A percentile compares a stretch with the other conserved stretches of the same genome.
Conservation (phyloP, 2,797 vertebrate genomes). For the Semaprochilodus insignis region DNA sequence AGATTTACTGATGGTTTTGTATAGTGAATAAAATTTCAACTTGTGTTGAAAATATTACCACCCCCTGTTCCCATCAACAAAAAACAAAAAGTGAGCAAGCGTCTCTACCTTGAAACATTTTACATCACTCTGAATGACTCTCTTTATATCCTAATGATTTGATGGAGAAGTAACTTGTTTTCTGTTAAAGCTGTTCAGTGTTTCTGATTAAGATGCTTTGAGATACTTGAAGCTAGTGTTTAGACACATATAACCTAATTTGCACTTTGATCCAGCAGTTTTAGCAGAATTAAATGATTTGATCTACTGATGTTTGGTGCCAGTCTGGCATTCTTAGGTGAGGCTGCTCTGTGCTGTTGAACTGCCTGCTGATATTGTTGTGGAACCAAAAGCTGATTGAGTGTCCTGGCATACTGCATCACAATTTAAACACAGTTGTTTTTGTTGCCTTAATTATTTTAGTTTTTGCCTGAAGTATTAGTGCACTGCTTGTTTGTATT, state of each 20-base stretch:
- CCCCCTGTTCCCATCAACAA: no score
- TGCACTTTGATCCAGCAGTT: neutral
- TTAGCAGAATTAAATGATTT: neutral
- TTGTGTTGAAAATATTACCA: no score
- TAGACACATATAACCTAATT: neutral
- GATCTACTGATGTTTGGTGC: constrained; percentile 24
- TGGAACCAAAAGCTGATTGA: constrained; percentile 78
- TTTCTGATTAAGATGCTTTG: neutral
- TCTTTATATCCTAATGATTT: no score
- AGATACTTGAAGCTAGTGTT: neutral
- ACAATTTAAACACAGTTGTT: constrained; percentile 56
- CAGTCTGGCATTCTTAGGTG: constrained; percentile 47
- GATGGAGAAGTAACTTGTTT: neutral
- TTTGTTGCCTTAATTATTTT: constrained; percentile 50
- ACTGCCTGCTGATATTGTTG: constrained; percentile 41
- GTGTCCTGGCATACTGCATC: constrained; percentile 76
- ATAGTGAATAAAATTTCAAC: no score
- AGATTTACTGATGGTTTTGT: no score
- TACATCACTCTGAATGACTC: no score
- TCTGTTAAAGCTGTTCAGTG: neutral
- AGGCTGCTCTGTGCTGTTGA: constrained; percentile 51
- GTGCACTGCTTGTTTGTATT: constrained; percentile 11
- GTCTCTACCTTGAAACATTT: no score
- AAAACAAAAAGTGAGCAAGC: no score
- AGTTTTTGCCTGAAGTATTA: constrained; percentile 34